Conservation (phyloP, 2,888 invertebrate genomes). For the Coremacera marginata region DNA sequence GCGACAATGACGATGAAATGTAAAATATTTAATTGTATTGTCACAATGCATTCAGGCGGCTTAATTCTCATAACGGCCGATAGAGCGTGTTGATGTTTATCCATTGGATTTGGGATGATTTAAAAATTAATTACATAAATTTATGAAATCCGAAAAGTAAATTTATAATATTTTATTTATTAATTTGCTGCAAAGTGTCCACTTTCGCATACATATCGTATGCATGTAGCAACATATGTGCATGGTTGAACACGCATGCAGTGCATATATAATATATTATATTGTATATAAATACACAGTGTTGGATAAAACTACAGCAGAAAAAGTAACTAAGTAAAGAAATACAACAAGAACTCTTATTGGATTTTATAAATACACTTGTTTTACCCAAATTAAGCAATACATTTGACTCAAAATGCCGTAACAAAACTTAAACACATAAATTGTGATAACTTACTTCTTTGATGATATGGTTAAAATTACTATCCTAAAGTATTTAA, state of each 20-base stretch:
- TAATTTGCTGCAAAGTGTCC: conserved; percentile 57
- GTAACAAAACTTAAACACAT: too few relatives aligned
- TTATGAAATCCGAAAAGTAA: conserved; percentile 65
- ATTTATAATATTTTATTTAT: conserved; percentile 67
- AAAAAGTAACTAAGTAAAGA: background rate
- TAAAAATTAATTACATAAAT: conserved; percentile 67
- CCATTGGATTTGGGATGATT: conserved; percentile 63
- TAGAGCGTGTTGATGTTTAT: conserved; percentile 51
- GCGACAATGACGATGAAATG: background rate
- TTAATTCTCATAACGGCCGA: conserved; percentile 59
- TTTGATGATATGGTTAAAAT: too few relatives aligned
- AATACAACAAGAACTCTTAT: too few relatives aligned
- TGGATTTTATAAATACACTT: too few relatives aligned
- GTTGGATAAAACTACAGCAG: background rate
- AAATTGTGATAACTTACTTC: too few relatives aligned
- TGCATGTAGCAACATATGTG: conserved; percentile 1
- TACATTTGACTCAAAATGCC: too few relatives aligned
- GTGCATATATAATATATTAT: background rate
- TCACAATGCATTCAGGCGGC: conserved; percentile 59
- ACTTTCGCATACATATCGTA: background rate
- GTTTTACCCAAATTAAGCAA: too few relatives aligned
- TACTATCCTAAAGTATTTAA: too few relatives aligned
- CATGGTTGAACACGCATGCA: background rate
- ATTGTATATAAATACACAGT: background rate
- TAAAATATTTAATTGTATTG: conserved; percentile 55